Evolutionary conservation across 2,797 vertebrate species (phyloP), one percentile per base, ranked within the genome.

Genomic region (Rhinella marina): DNA sequence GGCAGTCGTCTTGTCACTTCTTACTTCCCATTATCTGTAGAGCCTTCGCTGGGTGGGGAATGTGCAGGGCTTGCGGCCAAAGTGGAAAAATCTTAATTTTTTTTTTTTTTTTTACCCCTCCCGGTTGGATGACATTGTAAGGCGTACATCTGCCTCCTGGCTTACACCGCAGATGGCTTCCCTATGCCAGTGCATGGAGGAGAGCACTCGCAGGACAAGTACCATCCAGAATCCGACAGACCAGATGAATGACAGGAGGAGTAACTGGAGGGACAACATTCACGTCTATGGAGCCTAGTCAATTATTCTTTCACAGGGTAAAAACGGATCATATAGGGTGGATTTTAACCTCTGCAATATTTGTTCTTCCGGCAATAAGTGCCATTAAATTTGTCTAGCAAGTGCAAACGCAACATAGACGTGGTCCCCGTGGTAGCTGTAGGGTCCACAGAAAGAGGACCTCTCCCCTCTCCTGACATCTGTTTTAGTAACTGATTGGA

Each of bases 41-140:
- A 76, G 11, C 48, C n/a, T 76, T 76, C 19, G 17, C 54, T 79
- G 77, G 25, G n/a, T 57, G 77, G 54, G 77, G 54, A 79, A 16
- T 10, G 27, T 29, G 23, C 25, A 27, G n/a, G n/a, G 13, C 21
- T n/a, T 56, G 16, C 76, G 19, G 54, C 75, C 50, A 77, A 54
- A 54, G 21, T 25, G 23, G 23, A 77, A 54, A 41, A n/a, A 14
- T 77, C 12, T 77, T 12, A 25, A 54, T 79, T 16, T 11, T 11
- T 19, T 57, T 19, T 41, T 79, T 16, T 11, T 11, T 19, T 57
- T 19, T 41, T 56, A 56, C n/a, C n/a, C 76, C 1, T 50, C 73
- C 73, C 73, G 59, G 77, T 25, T 29, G 54, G 3, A 59, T 57
- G 77, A 29, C 50, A 14, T 17, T 54, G 5, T 54, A 5, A 78